These are phyloP conservation scores for Dicentrarchus labrax DNA, from an alignment of 2,113 vertebrate species.

Conservation along the genomic window DNA sequence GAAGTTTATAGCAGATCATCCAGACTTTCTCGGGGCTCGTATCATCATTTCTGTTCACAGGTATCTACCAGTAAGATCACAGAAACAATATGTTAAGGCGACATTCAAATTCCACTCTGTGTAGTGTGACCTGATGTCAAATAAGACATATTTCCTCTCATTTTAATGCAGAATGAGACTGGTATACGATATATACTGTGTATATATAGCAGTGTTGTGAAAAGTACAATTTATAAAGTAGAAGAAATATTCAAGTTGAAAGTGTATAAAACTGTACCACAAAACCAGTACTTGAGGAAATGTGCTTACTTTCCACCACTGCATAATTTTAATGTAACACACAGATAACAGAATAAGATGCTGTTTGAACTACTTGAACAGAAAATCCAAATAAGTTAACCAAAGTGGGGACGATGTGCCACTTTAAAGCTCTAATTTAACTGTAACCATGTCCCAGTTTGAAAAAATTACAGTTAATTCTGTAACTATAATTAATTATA, in stretches of 20 bases:
- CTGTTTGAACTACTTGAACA: background rate
- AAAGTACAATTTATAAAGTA: background rate
- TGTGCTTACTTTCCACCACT: background rate
- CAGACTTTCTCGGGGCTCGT: slow-evolving; percentile 89
- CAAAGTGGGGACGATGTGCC: background rate
- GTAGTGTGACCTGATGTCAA: background rate
- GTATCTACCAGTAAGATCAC: slow-evolving; percentile 38
- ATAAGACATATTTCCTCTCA: background rate
- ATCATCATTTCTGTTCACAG: slow-evolving; percentile 87
- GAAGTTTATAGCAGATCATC: slow-evolving; percentile 84
- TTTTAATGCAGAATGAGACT: background rate
- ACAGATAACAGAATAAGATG: background rate
- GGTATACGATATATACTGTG: background rate
- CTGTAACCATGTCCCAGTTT: background rate
- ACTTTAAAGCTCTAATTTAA: background rate
- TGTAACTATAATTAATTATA: slow-evolving; percentile 10
- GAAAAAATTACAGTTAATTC: background rate
- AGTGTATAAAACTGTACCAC: background rate
- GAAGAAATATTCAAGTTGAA: background rate
- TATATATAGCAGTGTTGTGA: background rate
- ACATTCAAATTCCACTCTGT: background rate
- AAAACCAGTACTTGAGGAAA: background rate
- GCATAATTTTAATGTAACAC: background rate
- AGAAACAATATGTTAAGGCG: background rate
- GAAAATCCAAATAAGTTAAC: background rate